A percentile compares a stretch with the other conserved stretches of the same genome.
These are phyloP conservation scores for Peromyscus maniculatus DNA, from an alignment of 2,113 vertebrate species.

Conservation along the genomic window DNA sequence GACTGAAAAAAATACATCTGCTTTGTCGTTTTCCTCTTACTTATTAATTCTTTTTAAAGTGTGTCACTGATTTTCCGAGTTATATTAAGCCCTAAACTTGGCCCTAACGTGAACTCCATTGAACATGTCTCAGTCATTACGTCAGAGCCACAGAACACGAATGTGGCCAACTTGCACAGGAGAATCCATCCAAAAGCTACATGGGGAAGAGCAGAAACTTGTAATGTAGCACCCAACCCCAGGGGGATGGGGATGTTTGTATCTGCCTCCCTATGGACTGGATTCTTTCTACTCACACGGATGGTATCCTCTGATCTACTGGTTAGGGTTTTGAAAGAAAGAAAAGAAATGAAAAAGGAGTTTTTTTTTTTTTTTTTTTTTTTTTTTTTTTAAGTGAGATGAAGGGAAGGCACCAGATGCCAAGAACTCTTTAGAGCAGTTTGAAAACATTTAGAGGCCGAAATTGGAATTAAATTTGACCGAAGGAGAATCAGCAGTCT, in stretches of 20 bases:
- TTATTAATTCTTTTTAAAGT: conserved; percentile 23
- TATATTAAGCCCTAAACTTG: not conserved
- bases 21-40: conserved; percentile 5
- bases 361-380: not conserved
- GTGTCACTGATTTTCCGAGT: not conserved
- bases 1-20: conserved; percentile 8
- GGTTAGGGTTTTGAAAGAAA: conserved; percentile 46
- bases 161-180: no score
- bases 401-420: not conserved
- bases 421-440: not conserved
- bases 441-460: not conserved
- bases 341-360: conserved; percentile 35
- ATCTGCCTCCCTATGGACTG: not conserved
- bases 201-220: no score
- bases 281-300: not conserved
- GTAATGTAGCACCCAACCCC: no score
- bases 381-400: not conserved
- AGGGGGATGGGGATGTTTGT: not conserved
- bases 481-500: not conserved
- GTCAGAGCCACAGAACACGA: not conserved
- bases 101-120: not conserved
- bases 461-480: conserved; percentile 53
- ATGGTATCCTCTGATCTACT: not conserved
- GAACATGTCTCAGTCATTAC: not conserved
- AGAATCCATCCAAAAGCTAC: no score